Base-by-base conservation (phyloP, 2,797 vertebrate species). In the Huso huso region DNA sequence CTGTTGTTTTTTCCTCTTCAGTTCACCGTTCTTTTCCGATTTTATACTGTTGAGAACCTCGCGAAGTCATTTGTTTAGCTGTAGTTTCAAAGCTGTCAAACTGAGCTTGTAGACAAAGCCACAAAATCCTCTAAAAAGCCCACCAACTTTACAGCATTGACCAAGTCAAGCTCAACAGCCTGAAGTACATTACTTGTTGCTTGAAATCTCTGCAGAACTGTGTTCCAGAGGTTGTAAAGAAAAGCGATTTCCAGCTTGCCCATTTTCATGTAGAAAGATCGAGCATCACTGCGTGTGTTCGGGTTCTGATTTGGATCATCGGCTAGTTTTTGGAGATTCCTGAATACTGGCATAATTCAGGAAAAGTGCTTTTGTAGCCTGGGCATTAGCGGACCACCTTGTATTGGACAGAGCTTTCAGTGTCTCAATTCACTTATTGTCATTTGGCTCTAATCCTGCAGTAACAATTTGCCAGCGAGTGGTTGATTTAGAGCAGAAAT, bases 401-500 rank as follows among this genome's bases (percentile, higher is more conserved):
- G 51, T 50, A 61, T 72, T 62, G 37, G 62, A 65, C 8, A 69
- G 51, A 1, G 61, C 2, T 62, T 62, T 62, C 9, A 62, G 11
- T 18, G 65, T 66, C 23, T 71, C 59, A 48, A 65, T 65, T 6
- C 10, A 7, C 10, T 62, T 9, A 8, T 65, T 70, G 37, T 69
- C 58, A 55, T 67, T 67, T 5, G 65, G 62, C n/a, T 37, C 4
- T 13, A 70, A 55, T 8, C 57, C 58, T 13, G 10, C 63, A 8
- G 66, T 70, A 1, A 69, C 15, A 10, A 52, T 48, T 65, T 71
- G 65, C 67, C 65, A 71, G 13, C 51, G 12, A 51, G 48, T 61
- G 4, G 48, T 65, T 8, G 52, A 57, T 48, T 74, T 74, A 13
- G 49, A 74, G 7, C n/a, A 67, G 15, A 69, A 71, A 58, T 70